phyloP scores from a whole-genome alignment of 2,888 invertebrate species.

The Autographa gamma region DNA sequence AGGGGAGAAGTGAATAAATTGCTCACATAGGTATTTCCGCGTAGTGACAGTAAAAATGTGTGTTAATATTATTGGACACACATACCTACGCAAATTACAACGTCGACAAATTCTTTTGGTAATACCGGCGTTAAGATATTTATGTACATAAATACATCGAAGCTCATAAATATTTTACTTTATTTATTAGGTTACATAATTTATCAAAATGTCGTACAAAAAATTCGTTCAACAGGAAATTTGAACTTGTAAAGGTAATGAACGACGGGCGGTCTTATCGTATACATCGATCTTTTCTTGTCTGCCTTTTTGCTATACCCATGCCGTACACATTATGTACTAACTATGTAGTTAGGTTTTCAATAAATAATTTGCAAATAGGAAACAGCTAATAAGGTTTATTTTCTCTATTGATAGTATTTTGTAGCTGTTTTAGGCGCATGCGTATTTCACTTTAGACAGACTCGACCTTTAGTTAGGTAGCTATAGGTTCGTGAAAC shows the following conservation, averaged over 20 bases:
- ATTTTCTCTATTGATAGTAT: neutral
- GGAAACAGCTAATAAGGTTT: neutral
- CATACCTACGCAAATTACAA: too few species aligned
- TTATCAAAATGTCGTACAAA: constrained; percentile 4
- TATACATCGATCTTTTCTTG: constrained; percentile 1
- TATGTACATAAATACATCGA: neutral
- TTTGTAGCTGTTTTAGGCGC: neutral
- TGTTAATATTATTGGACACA: too few species aligned
- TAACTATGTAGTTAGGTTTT: neutral
- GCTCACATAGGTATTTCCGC: too few species aligned
- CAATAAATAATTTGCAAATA: neutral
- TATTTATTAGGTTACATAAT: neutral
- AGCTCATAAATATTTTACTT: neutral
- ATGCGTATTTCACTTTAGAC: neutral
- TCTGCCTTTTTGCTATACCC: neutral
- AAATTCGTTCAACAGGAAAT: constrained; percentile 2
- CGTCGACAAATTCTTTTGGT: neutral
- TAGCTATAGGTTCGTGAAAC: neutral
- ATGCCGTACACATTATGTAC: neutral
- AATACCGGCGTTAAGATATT: neutral
- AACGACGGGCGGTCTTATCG: constrained; percentile 3
- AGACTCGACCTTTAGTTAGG: neutral
- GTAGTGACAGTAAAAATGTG: too few species aligned
- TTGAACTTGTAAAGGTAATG: constrained; percentile 3
- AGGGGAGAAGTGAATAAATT: too few species aligned